A percentile compares a stretch with the other conserved stretches of the same genome.
Evolutionary conservation across 2,888 invertebrate genomes (phyloP).

Genomic region (Cryptophagus acutangulus): DNA sequence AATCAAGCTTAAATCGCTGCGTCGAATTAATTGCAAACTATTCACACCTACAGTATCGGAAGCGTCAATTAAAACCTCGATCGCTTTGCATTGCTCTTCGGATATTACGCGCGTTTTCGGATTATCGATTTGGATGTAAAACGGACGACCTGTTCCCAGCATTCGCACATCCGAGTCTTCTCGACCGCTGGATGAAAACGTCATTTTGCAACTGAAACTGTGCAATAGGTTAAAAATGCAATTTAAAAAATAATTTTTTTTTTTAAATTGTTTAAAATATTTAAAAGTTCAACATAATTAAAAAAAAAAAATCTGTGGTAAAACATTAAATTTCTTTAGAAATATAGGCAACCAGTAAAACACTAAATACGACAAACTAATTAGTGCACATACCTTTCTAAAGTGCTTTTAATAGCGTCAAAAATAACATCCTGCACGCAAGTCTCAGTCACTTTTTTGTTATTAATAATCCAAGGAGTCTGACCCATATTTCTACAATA

Average conservation of each 20-base stretch:
- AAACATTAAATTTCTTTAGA: too few relatives aligned
- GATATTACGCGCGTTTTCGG: constrained; percentile 56
- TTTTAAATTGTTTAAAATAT: too few relatives aligned
- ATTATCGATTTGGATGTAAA: constrained; percentile 79
- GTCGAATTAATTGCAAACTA: constrained; percentile 24
- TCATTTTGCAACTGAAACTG: constrained; percentile 37
- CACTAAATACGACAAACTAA: constrained; percentile 42
- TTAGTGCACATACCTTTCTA: constrained; percentile 56
- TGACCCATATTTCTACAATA: constrained; percentile 80
- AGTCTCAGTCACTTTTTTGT: constrained; percentile 71
- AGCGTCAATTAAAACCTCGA: constrained; percentile 52
- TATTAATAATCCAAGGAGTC: constrained; percentile 89
- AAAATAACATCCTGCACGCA: constrained; percentile 89
- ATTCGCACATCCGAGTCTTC: constrained; percentile 98
- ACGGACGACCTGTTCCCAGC: constrained; percentile 87
- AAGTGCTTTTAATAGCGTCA: constrained; percentile 59
- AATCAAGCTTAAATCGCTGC: constrained; percentile 49
- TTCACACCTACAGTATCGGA: neutral
- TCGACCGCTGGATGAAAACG: constrained; percentile 86
- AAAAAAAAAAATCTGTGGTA: constrained; percentile 2
- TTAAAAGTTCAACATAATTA: constrained; percentile 6
- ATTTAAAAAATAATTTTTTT: constrained; percentile 11
- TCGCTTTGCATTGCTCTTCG: constrained; percentile 48
- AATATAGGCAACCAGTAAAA: too few relatives aligned
- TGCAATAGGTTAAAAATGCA: too few relatives aligned